phyloP scores from a whole-genome alignment of 2,797 vertebrate species.

The Macroramphosus scolopax region DNA sequence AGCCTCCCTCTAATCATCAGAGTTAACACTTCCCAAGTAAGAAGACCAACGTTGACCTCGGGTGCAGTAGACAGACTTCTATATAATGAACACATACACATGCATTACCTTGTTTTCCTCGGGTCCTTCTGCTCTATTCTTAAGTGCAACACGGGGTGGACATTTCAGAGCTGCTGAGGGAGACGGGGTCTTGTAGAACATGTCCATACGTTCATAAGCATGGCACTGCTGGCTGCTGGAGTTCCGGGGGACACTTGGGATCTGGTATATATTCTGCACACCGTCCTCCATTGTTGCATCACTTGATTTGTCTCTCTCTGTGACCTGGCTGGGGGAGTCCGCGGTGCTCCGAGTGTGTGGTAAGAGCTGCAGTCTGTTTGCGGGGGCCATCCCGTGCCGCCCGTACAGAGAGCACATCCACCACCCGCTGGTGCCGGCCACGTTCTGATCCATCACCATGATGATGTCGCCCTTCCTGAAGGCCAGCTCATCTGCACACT shows the following conservation, averaged over 20 bases:
- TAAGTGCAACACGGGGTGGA: slow-evolving; percentile 48
- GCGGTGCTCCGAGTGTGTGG: slow-evolving; percentile 11
- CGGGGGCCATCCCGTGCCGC: slow-evolving; percentile 87
- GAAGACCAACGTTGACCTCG: slow-evolving; percentile 31
- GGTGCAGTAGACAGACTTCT: slow-evolving; percentile 9
- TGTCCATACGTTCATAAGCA: slow-evolving; percentile 83
- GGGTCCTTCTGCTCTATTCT: slow-evolving; percentile 61
- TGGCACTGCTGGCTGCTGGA: slow-evolving; percentile 21
- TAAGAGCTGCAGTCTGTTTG: slow-evolving; percentile 88
- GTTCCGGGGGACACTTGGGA: slow-evolving; percentile 62
- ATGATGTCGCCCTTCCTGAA: slow-evolving; percentile 91
- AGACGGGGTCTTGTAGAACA: slow-evolving; percentile 74
- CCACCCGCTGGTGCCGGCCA: slow-evolving; percentile 86
- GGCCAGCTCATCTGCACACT: slow-evolving; percentile 88
- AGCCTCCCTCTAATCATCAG: slow-evolving; percentile 45
- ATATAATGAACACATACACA: background rate
- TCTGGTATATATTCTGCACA: slow-evolving; percentile 79
- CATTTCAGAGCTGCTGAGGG: slow-evolving; percentile 36
- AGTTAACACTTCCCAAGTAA: slow-evolving; percentile 43
- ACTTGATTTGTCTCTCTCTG: slow-evolving; percentile 3
- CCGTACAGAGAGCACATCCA: slow-evolving; percentile 90
- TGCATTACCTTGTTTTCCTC: slow-evolving; percentile 70
- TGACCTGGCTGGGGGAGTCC: background rate
- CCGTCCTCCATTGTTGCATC: background rate
- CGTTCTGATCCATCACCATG: slow-evolving; percentile 80